A percentile compares a stretch with the other conserved stretches of the same genome.
phyloP scores from a whole-genome alignment of 2,113 vertebrate genomes.

The Pholis gunnellus region DNA sequence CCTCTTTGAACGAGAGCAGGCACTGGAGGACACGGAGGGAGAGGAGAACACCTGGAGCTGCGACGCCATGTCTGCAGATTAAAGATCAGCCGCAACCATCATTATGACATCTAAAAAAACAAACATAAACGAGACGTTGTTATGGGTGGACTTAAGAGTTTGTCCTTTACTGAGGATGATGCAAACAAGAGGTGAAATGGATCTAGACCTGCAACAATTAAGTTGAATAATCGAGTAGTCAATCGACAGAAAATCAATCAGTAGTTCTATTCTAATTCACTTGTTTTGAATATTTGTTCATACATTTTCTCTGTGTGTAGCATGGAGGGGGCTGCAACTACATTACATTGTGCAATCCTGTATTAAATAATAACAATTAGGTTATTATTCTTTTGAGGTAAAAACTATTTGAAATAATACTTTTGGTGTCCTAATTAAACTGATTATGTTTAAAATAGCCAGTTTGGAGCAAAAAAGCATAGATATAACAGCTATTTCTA shows the following conservation, averaged over 20 bases:
- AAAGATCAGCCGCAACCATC: neutral
- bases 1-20: constrained; percentile 96
- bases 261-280: no score
- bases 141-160: neutral
- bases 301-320: no score
- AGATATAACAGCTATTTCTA: neutral
- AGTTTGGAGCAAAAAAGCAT: neutral
- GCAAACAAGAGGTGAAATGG: neutral
- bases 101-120: neutral
- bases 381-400: neutral
- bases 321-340: no score
- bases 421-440: neutral
- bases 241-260: neutral
- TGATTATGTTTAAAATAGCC: neutral
- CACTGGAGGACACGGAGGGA: constrained; percentile 96
- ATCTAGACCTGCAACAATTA: neutral
- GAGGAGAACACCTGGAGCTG: constrained; percentile 98
- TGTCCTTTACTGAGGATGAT: neutral
- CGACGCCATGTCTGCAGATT: constrained; percentile 92
- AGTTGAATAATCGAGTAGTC: neutral
- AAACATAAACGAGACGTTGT: neutral
- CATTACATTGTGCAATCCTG: neutral
- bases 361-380: neutral
- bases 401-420: no score
- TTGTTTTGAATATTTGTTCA: no score